A percentile compares a stretch with the other conserved stretches of the same genome.
Evolutionary conservation across 2,888 invertebrate genomes (phyloP).

Genomic region (Caenorhabditis sp.): DNA sequence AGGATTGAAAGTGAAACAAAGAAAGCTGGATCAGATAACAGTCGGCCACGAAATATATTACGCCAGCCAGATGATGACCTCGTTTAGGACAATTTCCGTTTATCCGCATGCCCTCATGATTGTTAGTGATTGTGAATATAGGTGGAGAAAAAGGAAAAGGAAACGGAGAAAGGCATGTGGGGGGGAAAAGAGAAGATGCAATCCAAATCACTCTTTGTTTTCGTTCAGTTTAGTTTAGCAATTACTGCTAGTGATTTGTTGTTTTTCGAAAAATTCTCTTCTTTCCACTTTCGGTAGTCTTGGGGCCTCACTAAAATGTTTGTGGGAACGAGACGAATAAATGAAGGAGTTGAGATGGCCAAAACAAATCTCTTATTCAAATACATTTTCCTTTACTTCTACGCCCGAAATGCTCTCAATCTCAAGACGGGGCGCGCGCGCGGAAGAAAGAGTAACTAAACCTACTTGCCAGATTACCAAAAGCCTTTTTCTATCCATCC

Average conservation of each 20-base stretch:
- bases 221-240: background rate
- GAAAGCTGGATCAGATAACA: constrained; percentile 52
- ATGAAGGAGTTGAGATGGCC: constrained; percentile 12
- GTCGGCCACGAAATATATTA: constrained; percentile 13
- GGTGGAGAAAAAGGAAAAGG: background rate
- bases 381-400: constrained; percentile 11
- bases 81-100: constrained; percentile 47
- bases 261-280: constrained; percentile 8
- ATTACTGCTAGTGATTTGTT: constrained; percentile 43
- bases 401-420: constrained; percentile 13
- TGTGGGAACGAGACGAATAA: constrained; percentile 22
- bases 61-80: constrained; percentile 55
- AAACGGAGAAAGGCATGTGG: background rate
- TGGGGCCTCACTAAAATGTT: constrained; percentile 7
- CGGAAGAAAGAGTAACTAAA: constrained; percentile 36
- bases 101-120: constrained; percentile 11
- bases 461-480: constrained; percentile 32
- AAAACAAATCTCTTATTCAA: constrained; percentile 55
- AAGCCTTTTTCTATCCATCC: background rate
- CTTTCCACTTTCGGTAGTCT: background rate
- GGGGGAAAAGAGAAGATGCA: background rate
- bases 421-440: background rate
- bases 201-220: constrained; percentile 23
- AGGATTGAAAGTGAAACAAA: constrained; percentile 51
- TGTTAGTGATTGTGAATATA: constrained; percentile 28